These are phyloP conservation scores for Arnoldichthys spilopterus DNA, from an alignment of 2,797 vertebrate species.

Conservation along the genomic window DNA sequence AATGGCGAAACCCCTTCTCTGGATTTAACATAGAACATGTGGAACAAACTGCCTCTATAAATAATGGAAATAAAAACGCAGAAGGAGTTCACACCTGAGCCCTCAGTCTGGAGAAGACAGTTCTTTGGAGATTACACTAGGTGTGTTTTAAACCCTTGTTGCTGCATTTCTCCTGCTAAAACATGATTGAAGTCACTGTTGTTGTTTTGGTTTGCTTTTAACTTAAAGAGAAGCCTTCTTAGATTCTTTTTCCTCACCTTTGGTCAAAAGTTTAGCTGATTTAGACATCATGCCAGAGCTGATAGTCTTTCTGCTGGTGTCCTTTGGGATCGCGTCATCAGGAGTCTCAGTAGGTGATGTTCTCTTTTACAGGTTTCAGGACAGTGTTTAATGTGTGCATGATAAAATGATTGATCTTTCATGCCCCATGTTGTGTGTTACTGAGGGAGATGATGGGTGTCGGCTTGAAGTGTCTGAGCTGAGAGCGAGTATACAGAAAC, in stretches of 20 bases:
- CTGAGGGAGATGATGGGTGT: slow-evolving; percentile 77
- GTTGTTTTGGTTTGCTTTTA: no score
- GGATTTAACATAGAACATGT: slow-evolving; percentile 77
- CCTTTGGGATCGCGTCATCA: slow-evolving; percentile 63
- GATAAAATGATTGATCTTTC: neutral
- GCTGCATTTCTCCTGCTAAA: neutral
- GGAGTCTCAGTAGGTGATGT: slow-evolving; percentile 74
- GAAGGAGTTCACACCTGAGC: slow-evolving; percentile 53
- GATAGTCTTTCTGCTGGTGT: slow-evolving; percentile 71
- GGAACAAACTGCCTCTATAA: slow-evolving; percentile 75
- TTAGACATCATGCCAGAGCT: slow-evolving; percentile 60
- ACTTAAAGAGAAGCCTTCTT: no score
- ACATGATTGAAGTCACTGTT: neutral
- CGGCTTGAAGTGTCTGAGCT: slow-evolving; percentile 75
- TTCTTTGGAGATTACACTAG: slow-evolving; percentile 20
- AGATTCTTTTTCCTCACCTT: neutral
- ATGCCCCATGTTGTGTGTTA: slow-evolving; percentile 5
- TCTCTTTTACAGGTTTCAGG: neutral
- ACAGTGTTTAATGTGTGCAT: neutral
- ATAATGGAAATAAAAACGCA: slow-evolving; percentile 64
- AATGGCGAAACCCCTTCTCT: slow-evolving; percentile 31
- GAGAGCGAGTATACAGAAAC: slow-evolving; percentile 74
- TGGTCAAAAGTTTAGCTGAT: neutral
- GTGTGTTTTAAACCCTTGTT: neutral
- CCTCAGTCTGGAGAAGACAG: slow-evolving; percentile 13